Conservation (phyloP, 2,888 invertebrate genomes). For the Nemotelus pantherinus region DNA sequence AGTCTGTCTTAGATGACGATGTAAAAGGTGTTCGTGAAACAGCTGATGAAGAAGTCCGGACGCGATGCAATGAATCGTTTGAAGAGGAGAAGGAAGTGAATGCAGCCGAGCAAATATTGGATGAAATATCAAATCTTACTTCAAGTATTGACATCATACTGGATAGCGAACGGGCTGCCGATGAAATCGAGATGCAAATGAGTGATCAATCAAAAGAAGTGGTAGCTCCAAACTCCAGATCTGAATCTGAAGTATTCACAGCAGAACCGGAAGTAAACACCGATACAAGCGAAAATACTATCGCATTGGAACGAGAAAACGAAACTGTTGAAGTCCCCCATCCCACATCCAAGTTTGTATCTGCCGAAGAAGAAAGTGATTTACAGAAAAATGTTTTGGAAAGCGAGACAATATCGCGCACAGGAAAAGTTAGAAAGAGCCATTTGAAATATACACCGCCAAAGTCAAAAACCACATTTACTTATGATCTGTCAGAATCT, state of each 20-base stretch:
- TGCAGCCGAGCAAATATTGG: slow-evolving; percentile 32
- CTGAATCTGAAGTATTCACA: not conserved
- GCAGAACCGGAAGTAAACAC: not conserved
- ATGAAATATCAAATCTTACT: slow-evolving; percentile 33
- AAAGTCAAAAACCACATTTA: not conserved
- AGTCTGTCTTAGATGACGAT: not conserved
- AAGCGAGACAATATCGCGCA: not conserved
- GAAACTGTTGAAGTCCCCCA: not conserved
- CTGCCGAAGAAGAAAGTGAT: not conserved
- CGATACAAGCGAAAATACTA: not conserved
- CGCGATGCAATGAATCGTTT: not conserved
- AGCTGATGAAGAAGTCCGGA: not conserved
- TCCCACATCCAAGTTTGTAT: not conserved
- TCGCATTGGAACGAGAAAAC: not conserved
- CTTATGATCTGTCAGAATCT: too few species aligned
- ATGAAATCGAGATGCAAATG: not conserved
- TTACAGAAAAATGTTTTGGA: not conserved
- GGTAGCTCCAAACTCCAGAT: too few species aligned
- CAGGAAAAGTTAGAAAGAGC: slow-evolving; percentile 2
- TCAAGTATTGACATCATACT: slow-evolving; percentile 30
- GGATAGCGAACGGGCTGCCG: slow-evolving; percentile 4
- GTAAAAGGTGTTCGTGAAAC: not conserved
- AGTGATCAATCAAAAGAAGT: not conserved
- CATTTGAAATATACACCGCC: slow-evolving; percentile 32
- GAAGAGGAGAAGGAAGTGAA: slow-evolving; percentile 7